Base-by-base conservation (phyloP, 2,113 vertebrate genomes). In the Cololabis saira region DNA sequence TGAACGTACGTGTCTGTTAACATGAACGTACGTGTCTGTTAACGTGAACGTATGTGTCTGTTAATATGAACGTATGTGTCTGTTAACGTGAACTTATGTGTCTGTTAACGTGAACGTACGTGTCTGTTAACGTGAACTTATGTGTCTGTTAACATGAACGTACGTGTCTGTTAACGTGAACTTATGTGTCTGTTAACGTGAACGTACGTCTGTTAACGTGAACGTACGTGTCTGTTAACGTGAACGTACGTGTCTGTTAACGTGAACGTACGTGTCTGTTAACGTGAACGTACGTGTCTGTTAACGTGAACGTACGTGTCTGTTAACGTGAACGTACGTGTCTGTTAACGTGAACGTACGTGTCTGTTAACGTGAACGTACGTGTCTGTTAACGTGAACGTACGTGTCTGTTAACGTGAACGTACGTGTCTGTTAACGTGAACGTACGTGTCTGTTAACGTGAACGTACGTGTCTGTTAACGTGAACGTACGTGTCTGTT, bases 61-160 rank as follows among this genome's bases (percentile, higher is more conserved):
- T 78, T 45, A n/a, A n/a, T n/a, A n/a, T n/a, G n/a, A n/a, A n/a
- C n/a, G n/a, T n/a, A n/a, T n/a, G n/a, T n/a, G n/a, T n/a, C 37
- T 50, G 45, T 67, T 48, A 55, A 57, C 76, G 61, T 50, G 12
- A 53, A 0, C 14, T 60, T 73, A 40, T 76, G 54, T 67, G 50
- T 45, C 15, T 55, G 41, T 66, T 15, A 52, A 44, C 44, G 10
- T 62, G 58, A 70, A 55, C 50, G 37, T 17, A n/a, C 30, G 30
- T 71, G 33, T 71, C 56, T 61, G 33, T 14, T 43, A 66, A 40
- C 55, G 24, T 83, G 70, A 53, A 49, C 4, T 61, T 56, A 71
- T 18, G 55, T 67, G 78, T 81, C 27, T 80, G 27, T 78, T 45
- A n/a, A n/a, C n/a, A n/a, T n/a, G n/a, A n/a, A n/a, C n/a, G n/a